A percentile compares a stretch with the other conserved stretches of the same genome.
phyloP scores from a whole-genome alignment of 2,888 invertebrate genomes.

The Oligia strigilis region DNA sequence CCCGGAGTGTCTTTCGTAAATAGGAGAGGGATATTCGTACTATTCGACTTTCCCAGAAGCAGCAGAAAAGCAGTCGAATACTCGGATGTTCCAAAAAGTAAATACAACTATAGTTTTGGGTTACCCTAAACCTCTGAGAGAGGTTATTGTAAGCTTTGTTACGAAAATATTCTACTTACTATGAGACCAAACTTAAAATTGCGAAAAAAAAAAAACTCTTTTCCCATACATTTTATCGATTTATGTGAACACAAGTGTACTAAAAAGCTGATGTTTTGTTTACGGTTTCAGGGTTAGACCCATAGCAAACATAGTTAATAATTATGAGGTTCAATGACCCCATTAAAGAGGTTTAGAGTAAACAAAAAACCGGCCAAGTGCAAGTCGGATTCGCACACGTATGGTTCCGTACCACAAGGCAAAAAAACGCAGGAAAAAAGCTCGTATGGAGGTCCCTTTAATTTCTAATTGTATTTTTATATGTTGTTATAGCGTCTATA shows the following conservation, averaged over 20 bases:
- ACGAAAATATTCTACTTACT: not conserved
- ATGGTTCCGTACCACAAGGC: too few relatives aligned
- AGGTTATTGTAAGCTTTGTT: not conserved
- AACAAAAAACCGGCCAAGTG: not conserved
- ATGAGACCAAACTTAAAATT: not conserved
- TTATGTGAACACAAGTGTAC: not conserved
- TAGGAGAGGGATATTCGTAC: conserved; percentile 4
- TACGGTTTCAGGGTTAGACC: not conserved
- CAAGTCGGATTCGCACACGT: too few relatives aligned
- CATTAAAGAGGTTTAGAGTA: not conserved
- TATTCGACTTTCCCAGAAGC: not conserved
- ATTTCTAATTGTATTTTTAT: too few relatives aligned
- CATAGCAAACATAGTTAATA: too few relatives aligned
- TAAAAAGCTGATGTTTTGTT: not conserved
- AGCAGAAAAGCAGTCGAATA: not conserved
- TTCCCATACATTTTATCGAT: not conserved
- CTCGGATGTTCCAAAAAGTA: too few relatives aligned
- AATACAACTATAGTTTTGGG: not conserved
- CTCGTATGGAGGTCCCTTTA: too few relatives aligned
- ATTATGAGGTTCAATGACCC: too few relatives aligned
- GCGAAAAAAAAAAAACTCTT: not conserved
- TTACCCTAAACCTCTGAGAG: not conserved
- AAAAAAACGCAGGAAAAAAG: too few relatives aligned
- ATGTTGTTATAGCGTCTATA: too few relatives aligned
- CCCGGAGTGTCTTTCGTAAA: conserved; percentile 19